Evolutionary conservation across 2,113 vertebrate genomes (phyloP).

Genomic region (Gasterosteus nipponicus): DNA sequence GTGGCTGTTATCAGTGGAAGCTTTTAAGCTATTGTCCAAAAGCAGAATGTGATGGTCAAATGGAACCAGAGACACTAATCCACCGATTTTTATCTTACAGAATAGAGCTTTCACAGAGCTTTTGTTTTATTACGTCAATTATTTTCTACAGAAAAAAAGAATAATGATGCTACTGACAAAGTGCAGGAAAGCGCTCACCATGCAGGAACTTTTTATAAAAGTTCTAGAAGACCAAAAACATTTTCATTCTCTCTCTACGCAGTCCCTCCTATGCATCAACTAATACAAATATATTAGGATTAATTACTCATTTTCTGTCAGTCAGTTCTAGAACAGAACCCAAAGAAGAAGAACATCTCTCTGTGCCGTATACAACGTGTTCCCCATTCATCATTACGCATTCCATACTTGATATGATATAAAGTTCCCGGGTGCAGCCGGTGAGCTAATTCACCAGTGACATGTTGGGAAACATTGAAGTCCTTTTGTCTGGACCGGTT

Average conservation of each 20-base stretch:
- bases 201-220: neutral
- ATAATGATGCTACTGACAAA: constrained; percentile 41
- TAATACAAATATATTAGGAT: neutral
- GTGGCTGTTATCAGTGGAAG: constrained; percentile 51
- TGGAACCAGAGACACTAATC: constrained; percentile 41
- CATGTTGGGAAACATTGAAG: neutral
- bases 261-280: neutral
- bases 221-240: neutral
- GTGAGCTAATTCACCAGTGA: neutral
- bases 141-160: constrained; percentile 41
- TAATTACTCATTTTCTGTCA: neutral
- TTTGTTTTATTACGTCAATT: constrained; percentile 28
- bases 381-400: neutral
- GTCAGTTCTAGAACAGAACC: neutral
- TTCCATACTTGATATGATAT: neutral
- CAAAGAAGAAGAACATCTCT: neutral
- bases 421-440: too few species aligned
- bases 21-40: constrained; percentile 63
- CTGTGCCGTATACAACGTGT: neutral
- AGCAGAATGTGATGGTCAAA: constrained; percentile 51
- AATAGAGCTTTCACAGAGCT: constrained; percentile 32
- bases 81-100: constrained; percentile 42
- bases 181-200: neutral
- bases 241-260: neutral
- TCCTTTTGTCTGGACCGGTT: neutral